Percentiles rank a stretch among this genome's conserved stretches.
Evolutionary conservation across 2,113 vertebrate genomes (phyloP).

Genomic region (Patagioenas fasciata): DNA sequence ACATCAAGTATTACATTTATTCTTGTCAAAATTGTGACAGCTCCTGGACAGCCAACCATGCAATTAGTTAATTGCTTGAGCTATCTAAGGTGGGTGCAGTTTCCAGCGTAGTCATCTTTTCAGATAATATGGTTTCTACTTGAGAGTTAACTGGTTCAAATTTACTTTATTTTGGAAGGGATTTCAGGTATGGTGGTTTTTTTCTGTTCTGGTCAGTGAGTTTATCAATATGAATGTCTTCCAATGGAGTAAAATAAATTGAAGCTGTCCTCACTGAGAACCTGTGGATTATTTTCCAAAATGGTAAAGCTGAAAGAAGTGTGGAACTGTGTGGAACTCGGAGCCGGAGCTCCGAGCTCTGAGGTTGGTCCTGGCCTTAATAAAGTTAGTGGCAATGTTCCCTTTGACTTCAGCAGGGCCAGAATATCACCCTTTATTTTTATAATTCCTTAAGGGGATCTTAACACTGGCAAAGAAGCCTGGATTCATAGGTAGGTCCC

Average conservation of each 20-base stretch:
- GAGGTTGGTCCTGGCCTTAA: not conserved
- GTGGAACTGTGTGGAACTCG: not conserved
- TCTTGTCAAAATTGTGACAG: not conserved
- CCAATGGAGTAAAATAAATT: not conserved
- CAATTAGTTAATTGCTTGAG: not conserved
- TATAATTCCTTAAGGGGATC: not conserved
- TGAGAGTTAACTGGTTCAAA: not conserved
- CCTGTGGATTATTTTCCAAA: not conserved
- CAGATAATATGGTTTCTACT: not conserved
- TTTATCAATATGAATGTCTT: not conserved
- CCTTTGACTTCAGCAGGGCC: not conserved
- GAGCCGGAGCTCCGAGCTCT: not conserved
- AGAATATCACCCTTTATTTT: conserved; percentile 14
- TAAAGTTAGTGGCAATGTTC: not conserved
- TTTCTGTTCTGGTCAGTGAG: not conserved
- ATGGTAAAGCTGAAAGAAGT: not conserved
- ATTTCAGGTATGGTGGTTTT: not conserved
- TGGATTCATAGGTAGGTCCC: not conserved
- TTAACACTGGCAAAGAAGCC: not conserved
- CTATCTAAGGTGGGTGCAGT: not conserved
- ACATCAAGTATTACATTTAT: not conserved
- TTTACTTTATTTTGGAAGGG: not conserved
- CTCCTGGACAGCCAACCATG: not conserved
- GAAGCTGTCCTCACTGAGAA: not conserved
- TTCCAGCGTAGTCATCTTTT: not conserved